Evolutionary conservation across 2,113 vertebrate genomes (phyloP), one percentile per base, ranked within the genome.

Genomic region (Panthera tigris): DNA sequence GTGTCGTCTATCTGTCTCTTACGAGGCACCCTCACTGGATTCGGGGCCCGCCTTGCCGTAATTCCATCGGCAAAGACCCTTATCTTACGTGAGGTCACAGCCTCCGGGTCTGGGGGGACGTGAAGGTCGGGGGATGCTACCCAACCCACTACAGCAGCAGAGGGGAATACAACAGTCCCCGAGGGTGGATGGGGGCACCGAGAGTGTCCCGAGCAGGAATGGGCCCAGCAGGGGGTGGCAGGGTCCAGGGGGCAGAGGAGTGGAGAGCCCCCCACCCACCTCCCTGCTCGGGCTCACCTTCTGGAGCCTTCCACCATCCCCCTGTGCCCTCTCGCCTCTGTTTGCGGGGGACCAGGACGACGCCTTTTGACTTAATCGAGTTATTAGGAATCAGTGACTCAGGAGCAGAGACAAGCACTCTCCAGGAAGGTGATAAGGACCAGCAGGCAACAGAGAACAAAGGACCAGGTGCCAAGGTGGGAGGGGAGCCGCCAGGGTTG

Each of bases 361-460:
- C 14, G 39, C 78, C 29, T 88, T 91, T 36, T 61, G 12, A 82
- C 91, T 88, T 91, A 73, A 95, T 85, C 31, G 84, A 41, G 68
- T 69, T 41, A 91, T 85, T 88, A n/a, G 79, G 83, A 91, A 45
- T 68, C 83, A 68, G 33, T 39, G 84, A 48, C 36, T 39, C 18
- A 0, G 52, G 29, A 55, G 45, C 27, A 84, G 71, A 71, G 66
- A 66, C 80, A 10, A 50, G 27, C 4, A 85, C 63, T 73, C 65
- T 36, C 63, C 11, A 0, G 83, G 79, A 82, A 90, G 95, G 95
- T 73, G 88, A 82, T 27, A 3, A 0, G 25, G 78, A 21, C 10
- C 18, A 7, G 90, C 87, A 36, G 57, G 65, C 52, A 8, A 14
- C 76, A 0, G 48, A 95, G 94, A 95, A 98, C 94, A 96, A 84